Conservation (phyloP, 2,888 invertebrate species). For the Mimumesa dahlbomi region DNA sequence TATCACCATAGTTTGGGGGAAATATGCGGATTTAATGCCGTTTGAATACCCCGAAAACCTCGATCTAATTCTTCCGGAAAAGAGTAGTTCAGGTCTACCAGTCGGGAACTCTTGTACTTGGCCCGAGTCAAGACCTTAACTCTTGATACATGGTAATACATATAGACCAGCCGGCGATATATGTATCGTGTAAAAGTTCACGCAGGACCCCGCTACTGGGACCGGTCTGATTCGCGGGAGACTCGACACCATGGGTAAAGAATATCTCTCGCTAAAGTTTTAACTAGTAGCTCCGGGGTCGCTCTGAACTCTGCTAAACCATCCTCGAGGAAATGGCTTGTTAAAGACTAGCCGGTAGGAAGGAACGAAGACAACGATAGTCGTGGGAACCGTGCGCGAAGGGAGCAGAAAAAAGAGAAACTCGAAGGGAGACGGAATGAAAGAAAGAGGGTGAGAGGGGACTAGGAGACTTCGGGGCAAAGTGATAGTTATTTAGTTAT, state of each 20-base stretch:
- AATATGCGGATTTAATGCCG: no score
- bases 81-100: no score
- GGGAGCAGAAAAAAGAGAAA: not conserved
- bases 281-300: conserved; percentile 52
- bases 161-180: not conserved
- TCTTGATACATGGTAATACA: no score
- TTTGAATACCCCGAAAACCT: no score
- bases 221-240: conserved; percentile 20
- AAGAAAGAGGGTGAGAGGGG: not conserved
- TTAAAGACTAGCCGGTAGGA: conserved; percentile 48
- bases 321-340: conserved; percentile 56
- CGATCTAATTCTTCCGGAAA: no score
- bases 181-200: not conserved
- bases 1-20: no score
- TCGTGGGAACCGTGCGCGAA: no score
- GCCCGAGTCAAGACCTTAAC: no score
- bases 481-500: no score
- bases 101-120: no score
- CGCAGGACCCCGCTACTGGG: no score
- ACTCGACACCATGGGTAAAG: conserved; percentile 18
- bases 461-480: not conserved
- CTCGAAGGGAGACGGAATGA: not conserved
- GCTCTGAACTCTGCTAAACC: conserved; percentile 23
- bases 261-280: conserved; percentile 60
- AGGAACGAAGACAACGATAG: not conserved